A percentile compares a stretch with the other conserved stretches of the same genome.
Evolutionary conservation across 1,140 invertebrate genomes (phyloP).

Genomic region (Monochamus saltuarius): DNA sequence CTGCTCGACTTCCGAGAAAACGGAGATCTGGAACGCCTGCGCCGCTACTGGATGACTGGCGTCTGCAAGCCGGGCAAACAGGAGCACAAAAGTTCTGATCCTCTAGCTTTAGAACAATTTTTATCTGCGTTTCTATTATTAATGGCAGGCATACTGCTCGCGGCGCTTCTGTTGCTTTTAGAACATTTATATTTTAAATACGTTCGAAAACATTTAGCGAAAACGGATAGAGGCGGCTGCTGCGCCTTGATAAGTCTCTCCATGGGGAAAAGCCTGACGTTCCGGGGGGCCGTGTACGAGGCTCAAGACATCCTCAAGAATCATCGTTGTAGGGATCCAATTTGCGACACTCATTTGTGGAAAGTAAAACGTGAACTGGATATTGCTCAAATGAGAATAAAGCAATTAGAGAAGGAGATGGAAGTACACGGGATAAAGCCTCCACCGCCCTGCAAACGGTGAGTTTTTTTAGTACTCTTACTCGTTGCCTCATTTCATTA

Average conservation of each 20-base stretch:
- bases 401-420: constrained; percentile 81
- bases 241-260: constrained; percentile 88
- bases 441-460: constrained; percentile 56
- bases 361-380: constrained; percentile 87
- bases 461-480: constrained; percentile 22
- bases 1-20: constrained; percentile 94
- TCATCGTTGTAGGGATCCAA: constrained; percentile 71
- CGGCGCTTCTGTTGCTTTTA: constrained; percentile 78
- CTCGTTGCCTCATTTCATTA: background rate
- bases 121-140: constrained; percentile 94
- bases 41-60: constrained; percentile 97
- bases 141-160: constrained; percentile 88
- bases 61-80: constrained; percentile 92
- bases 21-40: constrained; percentile 90
- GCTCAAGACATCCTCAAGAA: constrained; percentile 67
- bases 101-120: constrained; percentile 94
- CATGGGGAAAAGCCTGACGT: constrained; percentile 59
- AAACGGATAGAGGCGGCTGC: constrained; percentile 83
- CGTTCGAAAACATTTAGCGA: constrained; percentile 81
- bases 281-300: constrained; percentile 75
- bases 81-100: constrained; percentile 86
- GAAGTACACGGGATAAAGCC: constrained; percentile 78
- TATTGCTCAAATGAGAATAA: constrained; percentile 77
- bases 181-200: constrained; percentile 96
- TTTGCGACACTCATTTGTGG: constrained; percentile 82